Percentiles rank a stretch among this genome's conserved stretches.
Conservation (phyloP, 2,888 invertebrate genomes). For the Lasius platythorax region DNA sequence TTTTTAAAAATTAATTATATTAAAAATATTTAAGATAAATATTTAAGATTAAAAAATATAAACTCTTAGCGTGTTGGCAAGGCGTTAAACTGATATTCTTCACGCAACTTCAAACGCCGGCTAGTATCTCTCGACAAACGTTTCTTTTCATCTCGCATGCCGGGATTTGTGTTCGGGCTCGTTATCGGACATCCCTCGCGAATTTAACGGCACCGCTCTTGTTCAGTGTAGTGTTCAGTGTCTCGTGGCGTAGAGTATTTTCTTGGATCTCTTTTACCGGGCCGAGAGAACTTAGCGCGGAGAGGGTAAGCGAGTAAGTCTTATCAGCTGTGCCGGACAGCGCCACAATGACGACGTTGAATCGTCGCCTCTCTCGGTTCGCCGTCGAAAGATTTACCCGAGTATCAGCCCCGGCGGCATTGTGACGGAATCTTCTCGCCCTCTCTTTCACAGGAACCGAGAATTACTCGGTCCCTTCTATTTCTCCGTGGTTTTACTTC, state of each 20-base stretch:
- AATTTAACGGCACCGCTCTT: slow-evolving; percentile 13
- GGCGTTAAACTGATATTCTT: background rate
- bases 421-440: slow-evolving; percentile 23
- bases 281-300: slow-evolving; percentile 10
- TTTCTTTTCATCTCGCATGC: background rate
- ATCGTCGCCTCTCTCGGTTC: slow-evolving; percentile 64
- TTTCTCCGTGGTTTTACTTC: background rate
- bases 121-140: background rate
- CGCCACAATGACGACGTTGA: slow-evolving; percentile 68
- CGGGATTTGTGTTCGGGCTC: background rate
- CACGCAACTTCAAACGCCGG: background rate
- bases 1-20: too few species aligned
- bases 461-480: slow-evolving; percentile 18
- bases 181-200: slow-evolving; percentile 15
- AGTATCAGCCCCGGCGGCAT: slow-evolving; percentile 44
- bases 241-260: slow-evolving; percentile 13
- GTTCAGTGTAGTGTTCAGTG: background rate
- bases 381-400: slow-evolving; percentile 41
- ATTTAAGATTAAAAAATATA: background rate
- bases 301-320: slow-evolving; percentile 27
- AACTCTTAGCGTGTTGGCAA: background rate
- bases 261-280: slow-evolving; percentile 12
- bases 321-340: slow-evolving; percentile 71
- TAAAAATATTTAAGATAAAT: too few species aligned
- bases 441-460: background rate